These are phyloP conservation scores for Hoplostethus mediterraneus DNA, from an alignment of 2,797 vertebrate species.

Conservation along the genomic window DNA sequence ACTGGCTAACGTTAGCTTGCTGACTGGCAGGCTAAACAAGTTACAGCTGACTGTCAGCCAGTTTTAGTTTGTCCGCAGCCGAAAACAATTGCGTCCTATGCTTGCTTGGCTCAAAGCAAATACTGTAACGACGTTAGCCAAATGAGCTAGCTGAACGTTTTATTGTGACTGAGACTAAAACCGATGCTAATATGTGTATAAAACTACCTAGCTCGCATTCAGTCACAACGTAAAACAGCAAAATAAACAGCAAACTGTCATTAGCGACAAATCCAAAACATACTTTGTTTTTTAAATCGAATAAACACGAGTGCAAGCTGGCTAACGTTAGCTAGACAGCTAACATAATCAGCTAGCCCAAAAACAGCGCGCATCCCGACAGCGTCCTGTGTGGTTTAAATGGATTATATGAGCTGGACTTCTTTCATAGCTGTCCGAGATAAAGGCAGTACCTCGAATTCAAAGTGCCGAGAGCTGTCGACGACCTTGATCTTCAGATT, in stretches of 20 bases:
- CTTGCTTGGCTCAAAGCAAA: conserved; percentile 69
- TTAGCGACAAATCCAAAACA: conserved; percentile 26
- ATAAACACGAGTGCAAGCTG: conserved; percentile 62
- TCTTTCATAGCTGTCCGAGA: neutral
- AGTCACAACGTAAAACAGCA: neutral
- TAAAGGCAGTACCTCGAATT: conserved; percentile 74
- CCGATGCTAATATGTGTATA: conserved; percentile 15
- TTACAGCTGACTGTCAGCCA: conserved; percentile 51
- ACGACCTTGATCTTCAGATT: conserved; percentile 76
- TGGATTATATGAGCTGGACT: neutral
- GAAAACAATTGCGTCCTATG: conserved; percentile 75
- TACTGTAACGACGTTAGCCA: conserved; percentile 68
- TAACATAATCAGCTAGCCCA: conserved; percentile 64
- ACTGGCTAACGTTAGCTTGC: neutral
- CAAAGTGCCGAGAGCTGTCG: conserved; percentile 65
- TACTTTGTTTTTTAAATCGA: conserved; percentile 59
- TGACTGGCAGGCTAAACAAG: conserved; percentile 37
- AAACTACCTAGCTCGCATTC: conserved; percentile 3
- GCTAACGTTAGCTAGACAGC: conserved; percentile 69
- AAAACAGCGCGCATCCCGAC: conserved; percentile 51
- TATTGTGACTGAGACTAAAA: conserved; percentile 56
- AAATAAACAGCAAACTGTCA: neutral
- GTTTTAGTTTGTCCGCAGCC: conserved; percentile 61
- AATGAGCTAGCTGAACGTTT: conserved; percentile 62
- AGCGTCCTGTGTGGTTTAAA: conserved; percentile 37